Evolutionary conservation across 1,140 invertebrate species (phyloP).

Genomic region (Bombus waltoni): DNA sequence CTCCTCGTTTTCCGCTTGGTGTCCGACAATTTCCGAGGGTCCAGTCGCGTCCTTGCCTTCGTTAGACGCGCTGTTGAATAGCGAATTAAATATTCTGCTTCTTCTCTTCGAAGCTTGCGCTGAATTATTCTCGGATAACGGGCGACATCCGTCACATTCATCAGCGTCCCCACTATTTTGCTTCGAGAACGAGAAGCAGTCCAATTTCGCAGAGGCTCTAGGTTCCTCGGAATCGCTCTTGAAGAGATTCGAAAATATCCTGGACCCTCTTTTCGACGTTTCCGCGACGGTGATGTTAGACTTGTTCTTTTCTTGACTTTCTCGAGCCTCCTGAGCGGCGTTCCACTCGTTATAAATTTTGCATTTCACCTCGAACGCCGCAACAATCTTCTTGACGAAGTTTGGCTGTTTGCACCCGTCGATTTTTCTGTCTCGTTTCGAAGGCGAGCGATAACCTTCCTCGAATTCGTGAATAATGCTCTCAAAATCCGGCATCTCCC

Average conservation of each 20-base stretch:
- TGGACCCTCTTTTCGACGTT: background rate
- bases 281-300: fast-evolving
- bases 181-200: too few relatives aligned
- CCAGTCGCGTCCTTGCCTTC: background rate
- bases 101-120: background rate
- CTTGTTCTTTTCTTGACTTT: background rate
- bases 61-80: background rate
- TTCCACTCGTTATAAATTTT: constrained; percentile 6
- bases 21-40: too few relatives aligned
- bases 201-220: too few relatives aligned
- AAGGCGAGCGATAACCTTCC: constrained; percentile 48
- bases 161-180: too few relatives aligned
- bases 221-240: background rate
- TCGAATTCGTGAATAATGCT: constrained; percentile 68
- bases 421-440: background rate
- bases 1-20: background rate
- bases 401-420: constrained; percentile 3
- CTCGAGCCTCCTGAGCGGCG: background rate
- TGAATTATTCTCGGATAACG: background rate
- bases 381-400: constrained; percentile 72
- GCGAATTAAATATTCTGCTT: background rate
- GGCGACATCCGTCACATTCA: fast-evolving
- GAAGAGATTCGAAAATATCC: background rate
- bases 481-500: constrained; percentile 51
- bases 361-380: constrained; percentile 67